Conservation (phyloP, 2,797 vertebrate genomes). For the Prionace glauca region DNA sequence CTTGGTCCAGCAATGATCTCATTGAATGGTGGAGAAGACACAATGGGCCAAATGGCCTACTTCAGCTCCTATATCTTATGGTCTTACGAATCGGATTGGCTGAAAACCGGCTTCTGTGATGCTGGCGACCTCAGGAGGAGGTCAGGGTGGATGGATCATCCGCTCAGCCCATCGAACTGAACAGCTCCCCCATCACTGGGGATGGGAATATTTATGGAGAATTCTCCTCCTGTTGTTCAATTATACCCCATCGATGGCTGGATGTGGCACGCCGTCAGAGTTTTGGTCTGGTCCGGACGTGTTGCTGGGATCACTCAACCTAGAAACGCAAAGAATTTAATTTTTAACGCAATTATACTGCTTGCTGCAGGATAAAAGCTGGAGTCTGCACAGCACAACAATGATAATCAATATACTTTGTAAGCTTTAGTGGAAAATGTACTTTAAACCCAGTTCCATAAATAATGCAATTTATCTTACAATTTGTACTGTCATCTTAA, state of each 20-base stretch:
- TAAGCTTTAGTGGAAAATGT: neutral
- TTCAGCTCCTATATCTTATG: too few species aligned
- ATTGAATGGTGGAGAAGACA: too few species aligned
- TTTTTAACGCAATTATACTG: neutral
- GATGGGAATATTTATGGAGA: neutral
- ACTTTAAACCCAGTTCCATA: neutral
- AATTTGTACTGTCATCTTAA: conserved; percentile 27
- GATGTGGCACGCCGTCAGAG: neutral
- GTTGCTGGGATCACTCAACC: neutral
- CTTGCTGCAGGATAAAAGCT: conserved; percentile 3
- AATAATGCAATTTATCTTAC: neutral
- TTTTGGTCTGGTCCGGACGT: neutral
- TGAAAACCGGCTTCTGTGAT: too few species aligned
- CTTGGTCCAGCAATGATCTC: too few species aligned
- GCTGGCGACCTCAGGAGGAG: too few species aligned
- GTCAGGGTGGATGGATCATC: too few species aligned
- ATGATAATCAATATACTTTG: neutral
- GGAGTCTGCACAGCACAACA: neutral
- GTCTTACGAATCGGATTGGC: too few species aligned
- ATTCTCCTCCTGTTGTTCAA: neutral
- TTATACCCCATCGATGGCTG: neutral
- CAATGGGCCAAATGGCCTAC: too few species aligned
- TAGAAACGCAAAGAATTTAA: neutral
- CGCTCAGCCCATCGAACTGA: too few species aligned
- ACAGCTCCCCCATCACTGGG: neutral